Percentiles rank a stretch among this genome's conserved stretches.
phyloP scores from a whole-genome alignment of 2,113 vertebrate species.

The Athene cunicularia region DNA sequence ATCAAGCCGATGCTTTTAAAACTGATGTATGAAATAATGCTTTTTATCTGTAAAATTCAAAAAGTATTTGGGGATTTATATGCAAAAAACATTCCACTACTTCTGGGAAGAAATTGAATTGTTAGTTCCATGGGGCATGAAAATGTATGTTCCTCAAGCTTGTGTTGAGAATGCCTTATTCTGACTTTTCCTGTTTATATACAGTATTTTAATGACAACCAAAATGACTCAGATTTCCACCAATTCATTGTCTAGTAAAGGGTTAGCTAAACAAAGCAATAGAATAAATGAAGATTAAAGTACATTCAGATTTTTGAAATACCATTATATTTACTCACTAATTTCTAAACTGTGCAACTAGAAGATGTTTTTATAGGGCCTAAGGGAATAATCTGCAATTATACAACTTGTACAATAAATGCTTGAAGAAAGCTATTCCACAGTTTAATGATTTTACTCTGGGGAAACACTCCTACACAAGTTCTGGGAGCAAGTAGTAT shows the following conservation, averaged over 20 bases:
- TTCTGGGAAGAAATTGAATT: constrained; percentile 48
- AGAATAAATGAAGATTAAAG: not conserved
- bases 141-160: constrained; percentile 60
- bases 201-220: constrained; percentile 65
- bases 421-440: constrained; percentile 12
- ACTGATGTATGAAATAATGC: constrained; percentile 9
- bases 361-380: not conserved
- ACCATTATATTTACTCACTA: constrained; percentile 24
- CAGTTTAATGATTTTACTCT: not conserved
- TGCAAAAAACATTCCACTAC: constrained; percentile 66
- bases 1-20: constrained; percentile 50
- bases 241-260: constrained; percentile 52
- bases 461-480: not conserved
- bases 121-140: constrained; percentile 47
- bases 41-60: constrained; percentile 62
- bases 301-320: constrained; percentile 19
- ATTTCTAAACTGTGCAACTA: constrained; percentile 39
- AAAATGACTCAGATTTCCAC: constrained; percentile 55
- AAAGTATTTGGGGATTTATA: constrained; percentile 67
- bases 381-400: constrained; percentile 15
- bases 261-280: not conserved
- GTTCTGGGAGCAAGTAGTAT: not conserved
- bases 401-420: not conserved
- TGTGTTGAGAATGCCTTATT: constrained; percentile 75
- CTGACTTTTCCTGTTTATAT: constrained; percentile 70